Evolutionary conservation across 2,113 vertebrate genomes (phyloP).

Genomic region (Leucopsar rothschildi): DNA sequence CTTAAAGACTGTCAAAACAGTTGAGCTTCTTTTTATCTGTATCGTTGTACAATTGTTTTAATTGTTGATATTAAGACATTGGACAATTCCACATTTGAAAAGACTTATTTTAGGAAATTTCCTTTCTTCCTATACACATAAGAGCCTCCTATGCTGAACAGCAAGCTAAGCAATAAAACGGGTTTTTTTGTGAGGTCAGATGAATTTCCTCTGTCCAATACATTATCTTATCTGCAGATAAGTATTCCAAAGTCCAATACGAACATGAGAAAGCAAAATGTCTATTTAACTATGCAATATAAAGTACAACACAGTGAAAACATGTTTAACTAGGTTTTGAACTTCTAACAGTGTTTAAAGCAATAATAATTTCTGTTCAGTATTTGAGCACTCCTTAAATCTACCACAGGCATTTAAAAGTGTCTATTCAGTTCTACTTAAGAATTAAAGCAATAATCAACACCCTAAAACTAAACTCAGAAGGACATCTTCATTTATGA

Average conservation of each 20-base stretch:
- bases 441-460: neutral
- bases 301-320: neutral
- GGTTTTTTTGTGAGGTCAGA: neutral
- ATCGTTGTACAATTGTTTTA: neutral
- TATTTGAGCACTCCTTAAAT: neutral
- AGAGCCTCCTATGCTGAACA: neutral
- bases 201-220: neutral
- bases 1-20: accelerated
- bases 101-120: neutral
- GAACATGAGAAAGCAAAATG: neutral
- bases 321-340: neutral
- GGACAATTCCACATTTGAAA: neutral
- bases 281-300: neutral
- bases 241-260: neutral
- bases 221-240: neutral
- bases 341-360: neutral
- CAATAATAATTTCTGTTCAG: neutral
- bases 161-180: neutral
- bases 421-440: neutral
- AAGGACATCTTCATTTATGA: neutral
- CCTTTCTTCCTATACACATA: neutral
- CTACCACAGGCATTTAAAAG: neutral
- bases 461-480: neutral
- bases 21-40: neutral
- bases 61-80: neutral